Base-by-base conservation (phyloP, 1,140 invertebrate species). In the Saccostrea cuccullata region DNA sequence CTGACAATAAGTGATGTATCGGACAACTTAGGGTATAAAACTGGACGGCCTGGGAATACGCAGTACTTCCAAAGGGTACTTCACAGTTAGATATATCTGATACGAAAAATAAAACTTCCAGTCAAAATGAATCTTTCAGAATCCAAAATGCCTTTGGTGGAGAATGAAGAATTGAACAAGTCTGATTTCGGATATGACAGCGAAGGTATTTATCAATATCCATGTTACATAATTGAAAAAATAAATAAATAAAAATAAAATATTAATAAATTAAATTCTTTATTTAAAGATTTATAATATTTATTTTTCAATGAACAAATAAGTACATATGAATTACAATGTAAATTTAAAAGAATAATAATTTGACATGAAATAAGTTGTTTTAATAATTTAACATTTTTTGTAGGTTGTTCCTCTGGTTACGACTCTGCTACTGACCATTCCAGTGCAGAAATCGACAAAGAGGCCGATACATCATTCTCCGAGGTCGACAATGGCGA, bases 371-470 rank as follows among this genome's bases (percentile, higher is more conserved):
- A 60, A 60, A 13, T 17, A 4, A 20, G 13, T 36, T 30, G 15
- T 82, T 20, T 36, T 30, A 77, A 36, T 36, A 2, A 36, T 36
- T 1, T 36, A 36, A 36, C 2, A 36, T 36, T 36, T 17, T 87
- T 83, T 87, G 58, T 36, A 82, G 88, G 56, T n/a, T 77, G 36
- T 26, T 88, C 77, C 13, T 88, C 87, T 12, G 87, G 88, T n/a
- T 84, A 87, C 55, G 84, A 84, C 55, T 87, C 82, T 2, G 86
- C 77, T 2, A 73, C 82, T 12, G 73, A 86, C 26, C 12, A 47
- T 0, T 88, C 84, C 1, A 15, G 82, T 30, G n/a, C 55, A 36
- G 30, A 36, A 36, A 36, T 36, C 17, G 89, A 86, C n/a, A 88
- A 36, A 15, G 77, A 84, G 17, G n/a, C 17, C 9, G 85, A 56